phyloP scores from a whole-genome alignment of 2,797 vertebrate species.

The Scolopax rusticola region DNA sequence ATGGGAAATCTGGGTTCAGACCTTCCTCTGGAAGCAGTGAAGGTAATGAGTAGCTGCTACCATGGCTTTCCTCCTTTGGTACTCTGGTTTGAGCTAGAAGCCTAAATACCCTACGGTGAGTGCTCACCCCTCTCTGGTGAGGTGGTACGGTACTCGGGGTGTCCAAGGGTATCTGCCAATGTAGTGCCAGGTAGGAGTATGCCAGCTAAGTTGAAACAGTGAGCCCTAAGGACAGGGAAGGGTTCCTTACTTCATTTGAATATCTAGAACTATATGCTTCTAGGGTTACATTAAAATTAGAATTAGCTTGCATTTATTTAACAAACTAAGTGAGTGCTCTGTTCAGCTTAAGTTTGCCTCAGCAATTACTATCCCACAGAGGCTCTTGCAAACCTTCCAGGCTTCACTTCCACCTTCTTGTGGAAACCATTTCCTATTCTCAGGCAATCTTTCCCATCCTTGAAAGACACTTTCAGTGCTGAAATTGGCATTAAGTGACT shows the following conservation, averaged over 20 bases:
- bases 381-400: slow-evolving; percentile 37
- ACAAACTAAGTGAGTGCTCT: slow-evolving; percentile 28
- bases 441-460: not conserved
- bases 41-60: not conserved
- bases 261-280: not conserved
- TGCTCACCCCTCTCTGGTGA: not conserved
- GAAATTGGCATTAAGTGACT: slow-evolving; percentile 15
- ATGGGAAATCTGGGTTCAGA: not conserved
- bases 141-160: not conserved
- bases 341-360: slow-evolving; percentile 47
- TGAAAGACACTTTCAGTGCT: slow-evolving; percentile 16
- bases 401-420: not conserved
- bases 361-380: slow-evolving; percentile 49
- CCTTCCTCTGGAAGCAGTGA: not conserved
- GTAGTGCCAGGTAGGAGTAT: not conserved
- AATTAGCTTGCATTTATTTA: slow-evolving; percentile 57
- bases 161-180: not conserved
- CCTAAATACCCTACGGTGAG: not conserved
- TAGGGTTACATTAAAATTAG: not conserved
- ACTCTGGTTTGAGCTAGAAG: not conserved
- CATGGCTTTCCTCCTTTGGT: not conserved
- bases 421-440: slow-evolving; percentile 18
- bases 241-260: not conserved
- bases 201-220: not conserved
- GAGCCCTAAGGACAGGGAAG: not conserved